Conservation (phyloP, 2,113 vertebrate genomes). For the Daphoenositta chrysoptera region DNA sequence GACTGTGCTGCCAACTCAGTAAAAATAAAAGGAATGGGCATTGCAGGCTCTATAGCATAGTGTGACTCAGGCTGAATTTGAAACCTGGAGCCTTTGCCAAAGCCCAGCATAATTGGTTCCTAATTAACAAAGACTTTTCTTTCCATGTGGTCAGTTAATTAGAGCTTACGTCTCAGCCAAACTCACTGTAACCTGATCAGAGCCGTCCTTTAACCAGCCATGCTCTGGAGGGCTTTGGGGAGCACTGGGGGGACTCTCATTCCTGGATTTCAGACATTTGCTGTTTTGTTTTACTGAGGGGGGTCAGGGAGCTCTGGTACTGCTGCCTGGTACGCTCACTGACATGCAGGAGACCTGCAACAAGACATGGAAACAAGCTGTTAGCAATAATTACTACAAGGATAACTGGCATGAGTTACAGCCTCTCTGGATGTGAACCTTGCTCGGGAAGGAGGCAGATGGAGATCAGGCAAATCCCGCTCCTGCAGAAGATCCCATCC, state of each 20-base stretch:
- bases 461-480: background rate
- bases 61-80: background rate
- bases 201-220: background rate
- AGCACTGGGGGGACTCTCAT: background rate
- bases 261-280: background rate
- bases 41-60: rapidly evolving
- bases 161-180: background rate
- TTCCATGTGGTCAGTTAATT: slow-evolving; percentile 36
- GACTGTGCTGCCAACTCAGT: rapidly evolving
- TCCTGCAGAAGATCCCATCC: background rate
- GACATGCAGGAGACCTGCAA: background rate
- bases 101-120: background rate
- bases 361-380: slow-evolving; percentile 42
- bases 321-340: background rate
- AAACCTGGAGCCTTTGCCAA: background rate
- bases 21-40: background rate
- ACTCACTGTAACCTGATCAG: background rate
- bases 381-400: slow-evolving; percentile 43
- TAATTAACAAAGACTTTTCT: slow-evolving; percentile 28
- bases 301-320: background rate
- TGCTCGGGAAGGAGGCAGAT: background rate
- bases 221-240: background rate
- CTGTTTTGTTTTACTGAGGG: background rate
- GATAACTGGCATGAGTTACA: slow-evolving; percentile 2
- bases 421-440: slow-evolving; percentile 3